Conservation (phyloP, 2,888 invertebrate species). For the Sarcophaga variegata region DNA sequence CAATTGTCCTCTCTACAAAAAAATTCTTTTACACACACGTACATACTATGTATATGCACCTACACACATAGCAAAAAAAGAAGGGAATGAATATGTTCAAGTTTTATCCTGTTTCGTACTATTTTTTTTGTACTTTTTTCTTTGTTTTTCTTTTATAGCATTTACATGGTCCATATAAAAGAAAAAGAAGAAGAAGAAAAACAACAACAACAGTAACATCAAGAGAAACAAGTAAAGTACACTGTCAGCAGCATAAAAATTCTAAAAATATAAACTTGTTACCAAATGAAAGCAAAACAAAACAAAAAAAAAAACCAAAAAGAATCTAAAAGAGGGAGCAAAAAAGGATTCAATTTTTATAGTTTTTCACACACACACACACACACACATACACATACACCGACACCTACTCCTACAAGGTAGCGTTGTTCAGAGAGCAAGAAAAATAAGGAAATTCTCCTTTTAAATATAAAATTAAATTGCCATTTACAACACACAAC, state of each 20-base stretch:
- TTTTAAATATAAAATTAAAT: slow-evolving; percentile 17
- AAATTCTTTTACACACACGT: background rate
- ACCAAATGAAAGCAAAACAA: background rate
- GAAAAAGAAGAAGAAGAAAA: background rate
- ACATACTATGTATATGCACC: background rate
- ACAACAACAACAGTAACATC: background rate
- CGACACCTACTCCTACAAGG: background rate
- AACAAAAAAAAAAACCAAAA: background rate
- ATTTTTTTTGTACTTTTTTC: too few species aligned
- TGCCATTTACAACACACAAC: slow-evolving; percentile 33
- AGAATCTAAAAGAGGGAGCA: background rate
- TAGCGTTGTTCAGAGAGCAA: background rate
- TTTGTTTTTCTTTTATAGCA: too few species aligned
- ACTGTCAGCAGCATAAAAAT: background rate
- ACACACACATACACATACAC: background rate
- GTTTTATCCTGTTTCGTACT: background rate
- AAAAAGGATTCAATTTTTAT: background rate
- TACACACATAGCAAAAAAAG: background rate
- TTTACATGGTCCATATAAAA: background rate
- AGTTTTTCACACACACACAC: background rate
- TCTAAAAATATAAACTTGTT: background rate
- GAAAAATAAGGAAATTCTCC: background rate
- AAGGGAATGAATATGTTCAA: background rate
- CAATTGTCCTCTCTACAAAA: background rate
- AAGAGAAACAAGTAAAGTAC: background rate